Conservation (phyloP, 2,113 vertebrate species). For the Phrynosoma platyrhinos region DNA sequence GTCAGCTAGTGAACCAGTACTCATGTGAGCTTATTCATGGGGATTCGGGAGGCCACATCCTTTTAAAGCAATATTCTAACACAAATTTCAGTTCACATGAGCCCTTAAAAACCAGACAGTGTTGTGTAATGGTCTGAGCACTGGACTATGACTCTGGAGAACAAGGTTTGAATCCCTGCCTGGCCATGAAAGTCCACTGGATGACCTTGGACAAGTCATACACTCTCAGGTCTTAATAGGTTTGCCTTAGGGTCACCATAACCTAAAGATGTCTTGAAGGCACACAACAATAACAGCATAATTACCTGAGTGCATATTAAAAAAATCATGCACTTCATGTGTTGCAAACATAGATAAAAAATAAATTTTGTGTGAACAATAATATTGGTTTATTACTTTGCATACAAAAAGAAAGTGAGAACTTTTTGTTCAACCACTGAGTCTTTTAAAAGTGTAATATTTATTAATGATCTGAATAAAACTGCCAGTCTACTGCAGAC, state of each 20-base stretch:
- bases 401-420: no score
- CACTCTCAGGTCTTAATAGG: no score
- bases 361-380: background rate
- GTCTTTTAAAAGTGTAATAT: background rate
- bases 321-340: background rate
- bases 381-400: background rate
- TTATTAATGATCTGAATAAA: no score
- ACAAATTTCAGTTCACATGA: background rate
- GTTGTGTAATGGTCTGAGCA: no score
- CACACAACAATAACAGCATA: no score
- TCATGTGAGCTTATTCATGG: background rate
- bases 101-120: background rate
- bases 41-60: background rate
- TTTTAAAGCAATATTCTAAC: background rate
- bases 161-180: no score
- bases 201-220: no score
- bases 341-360: background rate
- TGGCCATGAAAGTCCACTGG: no score
- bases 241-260: no score
- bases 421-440: background rate
- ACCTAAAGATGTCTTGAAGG: no score
- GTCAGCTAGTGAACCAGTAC: background rate
- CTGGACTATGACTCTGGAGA: no score
- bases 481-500: no score
- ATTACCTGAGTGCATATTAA: background rate